Evolutionary conservation across 2,888 invertebrate genomes (phyloP).

Genomic region (Perizoma flavofasciatum): DNA sequence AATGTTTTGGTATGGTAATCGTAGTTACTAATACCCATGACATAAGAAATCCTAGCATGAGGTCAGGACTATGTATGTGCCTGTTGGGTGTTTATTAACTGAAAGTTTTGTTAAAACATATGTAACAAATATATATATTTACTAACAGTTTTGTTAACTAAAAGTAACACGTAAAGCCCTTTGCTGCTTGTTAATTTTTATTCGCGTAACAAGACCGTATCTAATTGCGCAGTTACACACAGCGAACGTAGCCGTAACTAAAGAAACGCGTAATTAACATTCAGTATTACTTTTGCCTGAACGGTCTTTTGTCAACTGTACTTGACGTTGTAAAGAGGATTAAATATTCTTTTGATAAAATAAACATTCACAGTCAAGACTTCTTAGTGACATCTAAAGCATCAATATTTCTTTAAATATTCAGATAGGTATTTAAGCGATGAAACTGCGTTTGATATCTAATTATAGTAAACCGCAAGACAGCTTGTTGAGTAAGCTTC

Average conservation of each 20-base stretch:
- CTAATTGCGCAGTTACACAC: constrained; percentile 36
- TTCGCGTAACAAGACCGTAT: constrained; percentile 39
- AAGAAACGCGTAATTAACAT: constrained; percentile 33
- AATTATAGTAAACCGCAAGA: no score
- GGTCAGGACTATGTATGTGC: no score
- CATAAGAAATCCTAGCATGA: no score
- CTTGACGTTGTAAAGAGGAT: background rate
- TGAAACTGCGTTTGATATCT: no score
- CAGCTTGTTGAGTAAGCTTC: no score
- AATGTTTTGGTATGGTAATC: no score
- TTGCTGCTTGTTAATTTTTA: constrained; percentile 28
- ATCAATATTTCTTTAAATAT: no score
- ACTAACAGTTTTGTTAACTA: constrained; percentile 7
- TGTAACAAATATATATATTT: background rate
- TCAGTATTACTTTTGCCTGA: constrained; percentile 27
- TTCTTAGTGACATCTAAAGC: background rate
- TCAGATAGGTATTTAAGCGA: no score
- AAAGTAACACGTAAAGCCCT: background rate
- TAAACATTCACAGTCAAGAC: background rate
- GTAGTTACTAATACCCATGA: no score
- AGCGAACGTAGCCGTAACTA: constrained; percentile 31
- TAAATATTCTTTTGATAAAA: constrained; percentile 10
- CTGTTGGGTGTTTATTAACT: no score
- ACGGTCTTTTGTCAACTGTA: constrained; percentile 12
- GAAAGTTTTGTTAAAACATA: no score